Evolutionary conservation across 2,797 vertebrate species (phyloP), one percentile per base, ranked within the genome.

Genomic region (Sternotherus odoratus): DNA sequence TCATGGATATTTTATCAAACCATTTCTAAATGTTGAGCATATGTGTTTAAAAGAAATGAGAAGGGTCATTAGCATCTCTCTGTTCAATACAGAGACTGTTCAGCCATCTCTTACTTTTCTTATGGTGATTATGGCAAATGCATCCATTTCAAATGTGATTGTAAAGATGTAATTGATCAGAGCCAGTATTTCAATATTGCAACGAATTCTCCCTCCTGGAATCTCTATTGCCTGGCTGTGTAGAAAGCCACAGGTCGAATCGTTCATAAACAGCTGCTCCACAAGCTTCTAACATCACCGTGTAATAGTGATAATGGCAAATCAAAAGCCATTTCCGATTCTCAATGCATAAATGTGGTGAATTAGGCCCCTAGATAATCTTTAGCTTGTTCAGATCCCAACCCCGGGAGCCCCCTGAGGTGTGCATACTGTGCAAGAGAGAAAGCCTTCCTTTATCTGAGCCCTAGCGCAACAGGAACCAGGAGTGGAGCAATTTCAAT

Each of bases 401-500:
- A 30, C 60, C 30, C 19, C 75, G 87, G 57, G 60, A 83, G 77
- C 49, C 39, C 69, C 86, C 36, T 66, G 81, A 33, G 86, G 33
- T 12, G 72, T 81, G 51, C 43, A 3, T 12, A 75, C 54, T 56
- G 80, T 43, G 4, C 8, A 46, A 53, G 30, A 82, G 9, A 85
- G 94, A 85, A 85, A 57, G 16, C 39, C 30, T 88, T 50, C 79
- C 84, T 88, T 85, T 77, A 23, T 63, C 30, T 85, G 46, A 77
- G 81, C 30, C 33, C 1, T 3, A 78, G 74, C 36, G 87, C 19
- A 50, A 3, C 66, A 92, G 81, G 88, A 92, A 94, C 74, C 36
- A 48, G 81, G 87, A 56, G 36, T 57, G 74, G 5, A 63, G 89
- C 90, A 95, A 96, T 96, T 96, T 88, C 77, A 92, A 17, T 95